A percentile compares a stretch with the other conserved stretches of the same genome.
phyloP scores from a whole-genome alignment of 1,140 invertebrate species.

The Zophobas atratus region DNA sequence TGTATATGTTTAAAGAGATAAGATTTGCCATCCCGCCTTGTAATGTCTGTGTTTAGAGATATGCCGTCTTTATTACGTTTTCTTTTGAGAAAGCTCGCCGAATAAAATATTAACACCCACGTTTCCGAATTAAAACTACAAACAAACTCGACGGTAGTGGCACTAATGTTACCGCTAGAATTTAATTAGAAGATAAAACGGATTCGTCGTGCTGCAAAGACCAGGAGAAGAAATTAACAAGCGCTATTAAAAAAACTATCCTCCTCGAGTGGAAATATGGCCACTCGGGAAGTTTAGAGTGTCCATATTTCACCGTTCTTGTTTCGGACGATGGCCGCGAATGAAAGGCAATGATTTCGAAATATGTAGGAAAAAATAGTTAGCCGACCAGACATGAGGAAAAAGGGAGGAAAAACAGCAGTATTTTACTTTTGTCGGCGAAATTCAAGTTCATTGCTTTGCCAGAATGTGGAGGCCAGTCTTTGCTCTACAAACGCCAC shows the following conservation, averaged over 20 bases:
- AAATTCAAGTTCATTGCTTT: conserved; percentile 51
- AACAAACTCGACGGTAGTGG: conserved; percentile 13
- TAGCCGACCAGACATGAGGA: conserved; percentile 22
- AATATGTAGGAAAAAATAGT: conserved; percentile 36
- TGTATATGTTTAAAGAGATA: conserved; percentile 48
- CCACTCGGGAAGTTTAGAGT: not conserved
- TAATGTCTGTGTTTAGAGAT: conserved; percentile 49
- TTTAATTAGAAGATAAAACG: conserved; percentile 27
- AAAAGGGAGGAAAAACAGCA: conserved; percentile 37
- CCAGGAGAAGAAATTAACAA: not conserved
- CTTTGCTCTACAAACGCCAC: conserved; percentile 49
- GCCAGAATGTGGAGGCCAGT: conserved; percentile 38
- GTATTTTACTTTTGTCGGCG: conserved; percentile 49
- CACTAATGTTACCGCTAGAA: conserved; percentile 23
- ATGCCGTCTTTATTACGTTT: conserved; percentile 43
- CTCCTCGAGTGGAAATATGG: not conserved
- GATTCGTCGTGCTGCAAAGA: conserved; percentile 16
- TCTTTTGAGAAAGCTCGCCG: conserved; percentile 20
- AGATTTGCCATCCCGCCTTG: conserved; percentile 45
- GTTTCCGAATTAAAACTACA: conserved; percentile 30
- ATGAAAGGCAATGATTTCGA: conserved; percentile 27
- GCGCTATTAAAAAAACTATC: not conserved
- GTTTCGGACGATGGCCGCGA: not conserved
- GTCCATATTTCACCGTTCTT: not conserved
- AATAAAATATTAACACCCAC: conserved; percentile 43